Evolutionary conservation across 35 echinoderm and acorn worm species (phyloP), one percentile per base, ranked within the genome.

Genomic region (Amphiura filiformis): DNA sequence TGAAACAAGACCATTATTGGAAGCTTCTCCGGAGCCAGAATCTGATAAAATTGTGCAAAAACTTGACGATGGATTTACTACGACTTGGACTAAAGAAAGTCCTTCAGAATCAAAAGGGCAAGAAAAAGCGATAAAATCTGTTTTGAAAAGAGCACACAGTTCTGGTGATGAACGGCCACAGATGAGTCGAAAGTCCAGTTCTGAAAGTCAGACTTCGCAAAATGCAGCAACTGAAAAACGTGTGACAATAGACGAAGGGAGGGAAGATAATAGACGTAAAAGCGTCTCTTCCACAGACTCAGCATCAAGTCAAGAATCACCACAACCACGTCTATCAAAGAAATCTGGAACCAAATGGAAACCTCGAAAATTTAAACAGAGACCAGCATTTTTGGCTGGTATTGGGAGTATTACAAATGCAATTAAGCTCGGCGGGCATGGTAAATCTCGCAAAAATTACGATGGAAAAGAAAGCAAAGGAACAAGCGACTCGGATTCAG

Each of bases 61-160:
- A 82, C 44, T 96, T 0, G 94, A 96, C 38, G 89, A 96, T 78
- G 94, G 94, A 14, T 96, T 96, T 44, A 96, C 94, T 0, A 91
- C 94, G 11, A 91, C 94, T 26, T 96, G 94, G 94, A 96, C 94
- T 7, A 96, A 96, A 84, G 94, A 77, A n/a, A 57, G 34, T 57
- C 49, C 47, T 65, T 31, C 56, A 17, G 75, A 76, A 57, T 31
- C 65, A 13, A 35, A 56, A 40, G 18, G 34, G 13, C 56, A 39
- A 39, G 89, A 83, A 0, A 77, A 37, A 78, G 39, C 65, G 1
- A 83, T 85, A 22, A 91, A 91, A 80, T 82, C 89, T 0, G 82
- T 76, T 4, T 75, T 91, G 26, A 91, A 91, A 44, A 75, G 84
- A 13, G 76, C 82, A 13, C 70, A 76, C 20, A 91, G 76, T 84